Evolutionary conservation across 2,888 invertebrate species (phyloP).

Genomic region (Limulus polyphemus): DNA sequence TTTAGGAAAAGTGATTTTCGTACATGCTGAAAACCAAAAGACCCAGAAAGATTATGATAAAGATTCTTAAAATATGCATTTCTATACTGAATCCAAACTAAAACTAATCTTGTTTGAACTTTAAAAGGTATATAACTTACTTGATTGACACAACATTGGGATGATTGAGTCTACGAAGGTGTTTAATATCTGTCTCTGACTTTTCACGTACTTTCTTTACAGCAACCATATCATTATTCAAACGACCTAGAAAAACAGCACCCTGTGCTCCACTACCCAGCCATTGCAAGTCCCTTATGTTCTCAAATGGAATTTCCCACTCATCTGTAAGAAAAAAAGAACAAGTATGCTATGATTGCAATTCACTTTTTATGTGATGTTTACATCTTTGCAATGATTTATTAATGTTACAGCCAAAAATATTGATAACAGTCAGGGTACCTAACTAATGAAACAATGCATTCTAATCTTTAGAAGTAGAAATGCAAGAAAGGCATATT

Average conservation of each 20-base stretch:
- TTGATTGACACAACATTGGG: slow-evolving; percentile 37
- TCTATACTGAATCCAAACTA: too few relatives aligned
- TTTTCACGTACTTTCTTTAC: slow-evolving; percentile 90
- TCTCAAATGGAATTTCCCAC: slow-evolving; percentile 92
- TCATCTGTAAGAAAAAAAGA: slow-evolving; percentile 48
- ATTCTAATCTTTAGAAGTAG: too few relatives aligned
- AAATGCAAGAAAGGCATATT: too few relatives aligned
- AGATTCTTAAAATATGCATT: too few relatives aligned
- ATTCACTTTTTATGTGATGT: too few relatives aligned
- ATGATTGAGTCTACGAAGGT: slow-evolving; percentile 43
- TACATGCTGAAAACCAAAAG: too few relatives aligned
- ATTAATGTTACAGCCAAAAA: too few relatives aligned
- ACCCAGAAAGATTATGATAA: too few relatives aligned
- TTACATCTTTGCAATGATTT: too few relatives aligned
- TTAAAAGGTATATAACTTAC: slow-evolving; percentile 31
- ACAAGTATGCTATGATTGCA: background rate
- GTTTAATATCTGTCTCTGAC: slow-evolving; percentile 59
- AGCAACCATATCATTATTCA: slow-evolving; percentile 68
- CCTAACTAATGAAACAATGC: too few relatives aligned
- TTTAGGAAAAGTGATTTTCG: too few relatives aligned
- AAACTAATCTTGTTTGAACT: slow-evolving; percentile 31
- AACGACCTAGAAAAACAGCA: slow-evolving; percentile 76
- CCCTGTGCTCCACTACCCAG: slow-evolving; percentile 93
- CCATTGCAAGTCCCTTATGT: slow-evolving; percentile 75
- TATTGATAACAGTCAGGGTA: too few relatives aligned